Conservation (phyloP, 2,797 vertebrate genomes). For the Salarias fasciatus region DNA sequence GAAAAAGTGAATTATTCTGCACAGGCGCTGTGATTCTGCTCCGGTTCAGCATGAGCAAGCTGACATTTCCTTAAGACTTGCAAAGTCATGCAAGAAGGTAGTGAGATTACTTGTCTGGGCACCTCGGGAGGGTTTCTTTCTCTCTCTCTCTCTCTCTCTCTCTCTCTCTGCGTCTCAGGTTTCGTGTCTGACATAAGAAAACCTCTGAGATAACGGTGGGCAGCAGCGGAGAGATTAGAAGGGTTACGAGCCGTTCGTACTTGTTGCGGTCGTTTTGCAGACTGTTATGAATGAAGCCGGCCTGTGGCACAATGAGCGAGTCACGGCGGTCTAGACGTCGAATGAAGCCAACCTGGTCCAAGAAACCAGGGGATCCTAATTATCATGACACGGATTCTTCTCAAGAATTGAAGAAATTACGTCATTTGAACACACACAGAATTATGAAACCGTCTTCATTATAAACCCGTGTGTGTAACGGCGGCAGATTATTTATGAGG, state of each 20-base stretch:
- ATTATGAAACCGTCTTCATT: no score
- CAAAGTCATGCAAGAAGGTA: slow-evolving; percentile 14
- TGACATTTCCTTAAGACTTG: slow-evolving; percentile 48
- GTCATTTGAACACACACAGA: no score
- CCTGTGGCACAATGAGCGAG: neutral
- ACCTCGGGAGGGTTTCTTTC: neutral
- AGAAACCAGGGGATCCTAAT: no score
- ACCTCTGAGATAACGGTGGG: neutral
- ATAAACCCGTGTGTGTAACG: no score
- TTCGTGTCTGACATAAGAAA: slow-evolving; percentile 9
- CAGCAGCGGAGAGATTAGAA: no score
- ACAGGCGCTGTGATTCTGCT: slow-evolving; percentile 1
- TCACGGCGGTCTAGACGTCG: no score
- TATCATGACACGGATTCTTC: no score
- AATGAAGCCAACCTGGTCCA: no score
- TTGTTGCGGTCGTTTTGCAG: neutral
- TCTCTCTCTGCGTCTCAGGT: neutral
- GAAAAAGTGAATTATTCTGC: slow-evolving; percentile 3
- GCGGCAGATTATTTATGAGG: no score
- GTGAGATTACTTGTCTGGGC: slow-evolving; percentile 10
- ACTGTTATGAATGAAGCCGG: slow-evolving; percentile 17
- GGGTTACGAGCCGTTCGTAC: neutral
- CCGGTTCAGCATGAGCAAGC: slow-evolving; percentile 17
- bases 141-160: no score
- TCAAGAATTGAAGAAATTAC: no score